These are phyloP conservation scores for Octomys mimax DNA, from an alignment of 2,797 vertebrate genomes.

Conservation along the genomic window DNA sequence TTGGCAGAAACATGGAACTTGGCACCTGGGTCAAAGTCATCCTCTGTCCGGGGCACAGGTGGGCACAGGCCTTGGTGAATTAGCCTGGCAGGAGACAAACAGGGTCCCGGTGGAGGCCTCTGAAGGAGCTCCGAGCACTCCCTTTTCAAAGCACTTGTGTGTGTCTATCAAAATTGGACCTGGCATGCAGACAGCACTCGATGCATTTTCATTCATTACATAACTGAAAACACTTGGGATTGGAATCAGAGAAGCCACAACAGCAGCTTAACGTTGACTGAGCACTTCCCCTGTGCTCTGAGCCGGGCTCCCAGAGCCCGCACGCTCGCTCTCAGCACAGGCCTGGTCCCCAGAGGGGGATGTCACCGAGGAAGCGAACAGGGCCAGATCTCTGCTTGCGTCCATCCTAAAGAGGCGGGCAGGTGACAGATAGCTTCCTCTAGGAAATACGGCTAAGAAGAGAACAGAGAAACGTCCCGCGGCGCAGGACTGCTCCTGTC, in stretches of 20 bases:
- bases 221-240: not conserved
- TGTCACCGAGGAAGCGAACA: not conserved
- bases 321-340: not conserved
- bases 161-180: not conserved
- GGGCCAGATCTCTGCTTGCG: not conserved
- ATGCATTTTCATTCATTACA: not conserved
- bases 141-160: not conserved
- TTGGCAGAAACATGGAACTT: slow-evolving; percentile 97
- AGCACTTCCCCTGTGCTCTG: not conserved
- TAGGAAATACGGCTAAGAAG: not conserved
- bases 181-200: not conserved
- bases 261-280: not conserved
- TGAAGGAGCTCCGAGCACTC: not conserved
- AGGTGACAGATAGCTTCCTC: not conserved
- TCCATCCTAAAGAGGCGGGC: not conserved
- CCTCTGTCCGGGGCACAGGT: slow-evolving; percentile 92
- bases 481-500: not conserved
- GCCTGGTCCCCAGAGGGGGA: not conserved
- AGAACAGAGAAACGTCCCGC: not conserved
- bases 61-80: slow-evolving; percentile 97
- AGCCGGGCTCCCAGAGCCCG: not conserved
- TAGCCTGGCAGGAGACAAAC: slow-evolving; percentile 88
- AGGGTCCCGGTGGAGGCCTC: not conserved
- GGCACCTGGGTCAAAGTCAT: slow-evolving; percentile 96
- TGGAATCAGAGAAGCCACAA: not conserved